Evolutionary conservation across 2,888 invertebrate genomes (phyloP).

Genomic region (Xylophagus ater): DNA sequence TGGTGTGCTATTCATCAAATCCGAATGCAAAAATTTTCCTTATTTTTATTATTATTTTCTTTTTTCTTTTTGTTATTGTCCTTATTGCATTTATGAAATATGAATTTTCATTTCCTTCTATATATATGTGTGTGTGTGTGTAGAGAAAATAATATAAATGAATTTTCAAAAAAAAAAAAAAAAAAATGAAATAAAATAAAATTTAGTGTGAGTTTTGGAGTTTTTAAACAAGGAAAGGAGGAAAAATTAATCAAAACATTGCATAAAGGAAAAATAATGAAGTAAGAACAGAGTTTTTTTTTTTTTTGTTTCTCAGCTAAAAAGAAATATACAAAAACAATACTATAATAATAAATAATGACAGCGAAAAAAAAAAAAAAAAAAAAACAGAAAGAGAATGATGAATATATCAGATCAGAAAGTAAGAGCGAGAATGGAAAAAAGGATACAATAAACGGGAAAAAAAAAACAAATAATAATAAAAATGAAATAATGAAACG

Average conservation of each 20-base stretch:
- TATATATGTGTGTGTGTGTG: too few species aligned
- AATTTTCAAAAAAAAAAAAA: too few species aligned
- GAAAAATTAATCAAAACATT: constrained; percentile 40
- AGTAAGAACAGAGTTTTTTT: constrained; percentile 22
- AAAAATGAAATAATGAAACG: background rate
- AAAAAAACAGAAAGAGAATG: background rate
- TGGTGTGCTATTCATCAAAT: too few species aligned
- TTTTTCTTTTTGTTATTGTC: too few species aligned
- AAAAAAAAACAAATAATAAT: background rate
- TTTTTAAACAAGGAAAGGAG: too few species aligned
- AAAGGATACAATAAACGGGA: constrained; percentile 1
- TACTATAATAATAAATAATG: constrained; percentile 1
- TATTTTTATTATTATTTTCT: too few species aligned
- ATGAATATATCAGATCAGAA: constrained; percentile 1
- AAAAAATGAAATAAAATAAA: too few species aligned
- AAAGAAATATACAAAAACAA: constrained; percentile 5
- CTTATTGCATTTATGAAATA: too few species aligned
- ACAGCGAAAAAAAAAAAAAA: background rate
- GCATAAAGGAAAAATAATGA: constrained; percentile 39
- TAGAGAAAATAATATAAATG: too few species aligned
- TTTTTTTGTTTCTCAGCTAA: constrained; percentile 6
- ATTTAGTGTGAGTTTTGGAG: too few species aligned
- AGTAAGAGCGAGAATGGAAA: constrained; percentile 1
- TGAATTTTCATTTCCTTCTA: too few species aligned
- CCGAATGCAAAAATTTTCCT: too few species aligned